These are phyloP conservation scores for Alsophila aescularia DNA, from an alignment of 2,888 invertebrate species.

Conservation along the genomic window DNA sequence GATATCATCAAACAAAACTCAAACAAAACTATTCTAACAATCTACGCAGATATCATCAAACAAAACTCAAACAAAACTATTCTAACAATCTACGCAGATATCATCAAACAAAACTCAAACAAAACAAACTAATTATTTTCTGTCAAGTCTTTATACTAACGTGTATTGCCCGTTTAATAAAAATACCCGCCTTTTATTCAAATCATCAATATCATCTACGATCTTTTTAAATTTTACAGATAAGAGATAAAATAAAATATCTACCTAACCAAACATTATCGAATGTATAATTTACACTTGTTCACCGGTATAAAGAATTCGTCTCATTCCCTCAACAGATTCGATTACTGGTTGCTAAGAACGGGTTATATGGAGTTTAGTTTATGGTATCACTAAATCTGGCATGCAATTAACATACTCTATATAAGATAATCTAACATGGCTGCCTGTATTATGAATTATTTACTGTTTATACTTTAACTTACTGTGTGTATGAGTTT, in stretches of 20 bases:
- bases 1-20: not conserved
- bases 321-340: constrained; percentile 5
- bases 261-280: constrained; percentile 8
- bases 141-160: too few relatives aligned
- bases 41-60: not conserved
- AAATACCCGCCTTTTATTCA: not conserved
- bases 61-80: not conserved
- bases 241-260: constrained; percentile 5
- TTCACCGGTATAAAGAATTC: constrained; percentile 13
- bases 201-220: not conserved
- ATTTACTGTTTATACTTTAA: constrained; percentile 13
- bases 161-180: not conserved
- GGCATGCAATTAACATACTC: constrained; percentile 49
- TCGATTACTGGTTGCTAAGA: constrained; percentile 13
- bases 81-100: not conserved
- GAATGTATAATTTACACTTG: constrained; percentile 17
- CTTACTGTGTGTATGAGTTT: not conserved
- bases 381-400: constrained; percentile 33
- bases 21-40: not conserved
- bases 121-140: too few relatives aligned
- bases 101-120: not conserved
- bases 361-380: constrained; percentile 14
- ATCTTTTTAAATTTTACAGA: not conserved
- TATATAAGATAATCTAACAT: constrained; percentile 28
- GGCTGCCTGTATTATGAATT: constrained; percentile 24